Evolutionary conservation across 2,888 invertebrate genomes (phyloP), one percentile per base, ranked within the genome.

Genomic region (Tanypteryx hageni): DNA sequence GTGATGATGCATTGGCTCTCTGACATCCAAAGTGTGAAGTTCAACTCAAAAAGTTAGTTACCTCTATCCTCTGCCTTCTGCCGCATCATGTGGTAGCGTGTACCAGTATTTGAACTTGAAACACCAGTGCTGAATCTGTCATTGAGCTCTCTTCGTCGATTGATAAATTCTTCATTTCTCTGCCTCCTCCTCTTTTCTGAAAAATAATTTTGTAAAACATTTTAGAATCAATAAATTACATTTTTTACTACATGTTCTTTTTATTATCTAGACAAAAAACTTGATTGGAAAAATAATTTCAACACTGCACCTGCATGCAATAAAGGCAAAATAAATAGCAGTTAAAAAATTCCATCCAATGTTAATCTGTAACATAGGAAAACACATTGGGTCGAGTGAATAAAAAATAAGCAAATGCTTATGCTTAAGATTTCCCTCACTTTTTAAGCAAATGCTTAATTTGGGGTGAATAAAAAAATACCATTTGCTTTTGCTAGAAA

Each of bases 171-270:
- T 94, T 98, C 98, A 0, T 96, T 96, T 81, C 98, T 96, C 94
- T 98, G 98, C 0, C 98, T 96, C 93, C 97, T 97, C 64, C 98
- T 97, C 95, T 97, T 98, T 94, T 98, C 98, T 97, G 94, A 58
- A 94, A 93, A 89, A 81, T 16, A 92, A 44, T 44, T 44, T 44
- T 5, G 5, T 44, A 5, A 44, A 44, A 44, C 44, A 44, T 44
- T 44, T 44, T 44, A 44, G 44, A 44, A 92, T 44, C 81, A 82
- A 44, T 14, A n/a, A 22, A 14, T n/a, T 18, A n/a, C 16, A 16
- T 92, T 64, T 0, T 18, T 2, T 27, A 5, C 16, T 44, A 44
- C 27, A 86, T 57, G 44, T 7, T 3, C 8, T 31, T 91, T 91
- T 91, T 16, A 31, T 18, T 5, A 31, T n/a, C 3, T 16, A 27